A percentile compares a stretch with the other conserved stretches of the same genome.
phyloP scores from a whole-genome alignment of 53 echinoderm and acorn worm genomes.

The Stichopus horrens region DNA sequence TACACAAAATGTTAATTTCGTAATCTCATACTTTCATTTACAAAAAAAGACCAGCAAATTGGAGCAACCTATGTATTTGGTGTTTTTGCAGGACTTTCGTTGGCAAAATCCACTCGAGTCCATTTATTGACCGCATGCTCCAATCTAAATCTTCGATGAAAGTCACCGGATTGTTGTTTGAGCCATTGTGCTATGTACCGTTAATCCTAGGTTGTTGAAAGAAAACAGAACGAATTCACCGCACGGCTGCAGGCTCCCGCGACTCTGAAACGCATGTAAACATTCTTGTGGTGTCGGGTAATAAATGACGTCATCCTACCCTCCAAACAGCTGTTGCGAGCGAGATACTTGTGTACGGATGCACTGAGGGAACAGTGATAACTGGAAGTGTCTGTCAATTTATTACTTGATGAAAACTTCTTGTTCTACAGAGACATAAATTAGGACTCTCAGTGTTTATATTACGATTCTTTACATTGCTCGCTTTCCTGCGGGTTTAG shows the following conservation, averaged over 20 bases:
- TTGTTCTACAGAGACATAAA: neutral
- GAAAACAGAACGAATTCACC: neutral
- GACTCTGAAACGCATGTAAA: neutral
- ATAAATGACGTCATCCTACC: neutral
- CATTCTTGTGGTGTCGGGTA: neutral
- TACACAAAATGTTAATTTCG: too few relatives aligned
- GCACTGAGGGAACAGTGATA: neutral
- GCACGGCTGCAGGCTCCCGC: neutral
- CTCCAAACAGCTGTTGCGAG: conserved; percentile 6
- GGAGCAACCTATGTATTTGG: too few relatives aligned
- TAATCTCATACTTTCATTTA: too few relatives aligned
- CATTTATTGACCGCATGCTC: neutral
- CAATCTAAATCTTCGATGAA: neutral
- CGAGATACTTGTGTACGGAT: neutral
- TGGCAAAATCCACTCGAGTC: neutral
- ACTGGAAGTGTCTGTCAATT: neutral
- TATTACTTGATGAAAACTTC: neutral
- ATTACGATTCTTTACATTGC: too few relatives aligned
- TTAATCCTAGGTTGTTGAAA: conserved; percentile 6
- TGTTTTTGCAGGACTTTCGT: neutral
- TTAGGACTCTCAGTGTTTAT: neutral
- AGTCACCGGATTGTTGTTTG: neutral
- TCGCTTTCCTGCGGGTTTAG: neutral
- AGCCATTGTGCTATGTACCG: neutral
- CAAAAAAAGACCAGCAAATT: too few relatives aligned